Base-by-base conservation (phyloP, 2,797 vertebrate species). In the Myotis pilosus region DNA sequence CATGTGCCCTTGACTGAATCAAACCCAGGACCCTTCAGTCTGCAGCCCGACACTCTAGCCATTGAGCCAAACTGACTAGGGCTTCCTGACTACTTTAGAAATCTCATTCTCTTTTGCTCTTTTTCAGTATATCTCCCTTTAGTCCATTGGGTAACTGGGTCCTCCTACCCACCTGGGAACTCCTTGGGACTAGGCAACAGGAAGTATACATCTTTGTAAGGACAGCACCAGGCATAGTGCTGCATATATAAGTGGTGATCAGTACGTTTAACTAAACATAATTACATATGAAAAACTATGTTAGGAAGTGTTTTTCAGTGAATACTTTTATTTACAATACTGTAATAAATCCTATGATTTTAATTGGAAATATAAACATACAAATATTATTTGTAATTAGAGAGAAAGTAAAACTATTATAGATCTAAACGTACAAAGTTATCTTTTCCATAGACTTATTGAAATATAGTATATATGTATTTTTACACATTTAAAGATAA, bases 401-500 rank as follows among this genome's bases (percentile, higher is more conserved):
- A 60, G 25, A 15, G 79, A 89, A 91, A 72, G 17, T 92, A 68
- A 66, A 60, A 75, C 49, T 87, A 4, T 90, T 86, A 6, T 90
- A 49, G 68, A 78, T 71, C 62, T 30, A 85, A 92, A 51, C 90
- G 4, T 64, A 79, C 36, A 76, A 89, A 71, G 72, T 83, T 64
- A 60, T 76, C 22, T 7, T 87, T 87, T 51, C 49, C n/a, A 33
- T 51, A 55, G 44, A 25, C 66, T 83, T 75, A 72, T 83, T 96
- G 47, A 87, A 84, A 57, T 80, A 78, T 57, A 49, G 22, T 33
- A 38, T 23, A 7, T 74, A 51, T 38, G 8, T 57, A 38, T 30
- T 81, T 87, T 76, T 81, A 84, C 6, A 53, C 71, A 55, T 86
- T 66, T 60, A 86, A 88, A 36, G 12, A 62, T 81, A 87, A 96